Base-by-base conservation (phyloP, 2,888 invertebrate genomes). In the Andrena bucephala region DNA sequence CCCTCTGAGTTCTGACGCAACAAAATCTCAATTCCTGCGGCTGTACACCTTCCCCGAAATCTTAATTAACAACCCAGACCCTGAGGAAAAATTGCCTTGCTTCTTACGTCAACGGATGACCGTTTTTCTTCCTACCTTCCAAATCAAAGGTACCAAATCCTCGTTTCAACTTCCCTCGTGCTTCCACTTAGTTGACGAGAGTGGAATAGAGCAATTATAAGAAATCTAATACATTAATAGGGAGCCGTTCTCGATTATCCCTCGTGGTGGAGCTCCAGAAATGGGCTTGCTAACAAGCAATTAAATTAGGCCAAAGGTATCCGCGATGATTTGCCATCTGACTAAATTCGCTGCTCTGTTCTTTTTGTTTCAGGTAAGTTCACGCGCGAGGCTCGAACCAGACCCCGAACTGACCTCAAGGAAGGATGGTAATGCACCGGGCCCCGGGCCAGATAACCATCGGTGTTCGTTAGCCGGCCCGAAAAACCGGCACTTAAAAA, bases 361-460 rank as follows among this genome's bases (percentile, higher is more conserved):
- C 82, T 82, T 86, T 91, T 88, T 91, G 89, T 93, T 93, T 79
- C 92, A 93, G 93, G 93, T 93, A 89, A 93, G 93, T 91, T 85
- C 88, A 85, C 84, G 85, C 79, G 62, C 65, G 77, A 68, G 71
- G 62, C 77, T 54, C 62, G 83, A 42, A 81, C 80, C 85, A 79
- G 77, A 72, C 78, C 78, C 76, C 57, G 60, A 77, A 69, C 82
- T 90, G 90, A 91, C 89, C 90, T 89, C 83, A 84, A 79, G 77
- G 85, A 81, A 87, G 84, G 83, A 87, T 88, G 87, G 90, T 91
- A 91, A 91, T 90, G 88, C 91, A 89, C 83, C 84, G 81, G 71
- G 63, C 68, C 70, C 66, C 65, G 16, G 27, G 68, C 66, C 63
- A 85, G 91, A 92, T 90, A 91, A 90, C 77, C 88, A 91, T 91